Percentiles rank a stretch among this genome's conserved stretches.
These are phyloP conservation scores for Manacus vitellinus DNA, from an alignment of 2,113 vertebrate genomes.

Conservation along the genomic window DNA sequence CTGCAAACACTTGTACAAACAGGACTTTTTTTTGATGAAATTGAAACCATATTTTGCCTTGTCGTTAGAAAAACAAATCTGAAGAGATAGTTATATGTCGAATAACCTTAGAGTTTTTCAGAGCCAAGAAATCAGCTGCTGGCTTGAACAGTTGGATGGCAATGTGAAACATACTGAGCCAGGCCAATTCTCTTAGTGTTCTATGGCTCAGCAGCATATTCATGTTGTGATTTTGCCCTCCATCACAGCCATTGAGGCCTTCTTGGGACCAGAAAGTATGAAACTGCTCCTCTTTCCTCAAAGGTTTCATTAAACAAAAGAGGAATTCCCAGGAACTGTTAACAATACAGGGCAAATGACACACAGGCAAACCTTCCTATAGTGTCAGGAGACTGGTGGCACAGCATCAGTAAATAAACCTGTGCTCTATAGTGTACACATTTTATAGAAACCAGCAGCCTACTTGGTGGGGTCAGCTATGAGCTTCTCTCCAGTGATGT, in stretches of 20 bases:
- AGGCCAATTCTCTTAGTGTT: not conserved
- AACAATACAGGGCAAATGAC: not conserved
- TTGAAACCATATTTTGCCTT: conserved; percentile 61
- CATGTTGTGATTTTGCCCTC: not conserved
- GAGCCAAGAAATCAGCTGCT: conserved; percentile 49
- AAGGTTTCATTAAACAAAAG: not conserved
- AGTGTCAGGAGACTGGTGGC: not conserved
- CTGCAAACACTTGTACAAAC: conserved; percentile 57
- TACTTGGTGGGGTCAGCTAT: not conserved
- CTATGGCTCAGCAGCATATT: not conserved
- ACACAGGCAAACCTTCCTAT: not conserved
- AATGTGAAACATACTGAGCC: not conserved
- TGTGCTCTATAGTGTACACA: rapidly evolving
- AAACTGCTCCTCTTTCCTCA: not conserved
- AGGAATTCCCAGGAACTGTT: not conserved
- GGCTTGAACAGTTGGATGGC: not conserved
- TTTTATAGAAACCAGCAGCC: not conserved
- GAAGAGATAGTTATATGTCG: not conserved
- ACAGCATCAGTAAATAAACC: not conserved
- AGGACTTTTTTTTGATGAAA: conserved; percentile 36
- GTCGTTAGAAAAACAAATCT: conserved; percentile 45
- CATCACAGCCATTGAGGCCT: not conserved
- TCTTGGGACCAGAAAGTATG: not conserved
- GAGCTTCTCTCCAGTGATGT: not conserved
- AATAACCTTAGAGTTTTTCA: conserved; percentile 17